Evolutionary conservation across 2,113 vertebrate species (phyloP), one percentile per base, ranked within the genome.

Genomic region (Aptenodytes forsteri): DNA sequence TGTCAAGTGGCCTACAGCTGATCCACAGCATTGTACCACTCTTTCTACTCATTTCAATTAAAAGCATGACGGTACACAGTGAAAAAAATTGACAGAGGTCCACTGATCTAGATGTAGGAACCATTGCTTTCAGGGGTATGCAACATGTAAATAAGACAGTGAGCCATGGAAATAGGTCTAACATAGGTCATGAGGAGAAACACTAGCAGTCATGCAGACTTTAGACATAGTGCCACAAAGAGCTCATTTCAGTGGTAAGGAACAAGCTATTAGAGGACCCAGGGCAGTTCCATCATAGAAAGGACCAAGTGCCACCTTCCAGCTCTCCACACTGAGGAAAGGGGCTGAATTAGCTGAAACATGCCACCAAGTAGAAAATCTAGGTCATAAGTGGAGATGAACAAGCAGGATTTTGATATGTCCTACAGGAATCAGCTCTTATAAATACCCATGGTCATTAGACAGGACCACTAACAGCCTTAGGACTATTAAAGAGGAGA

Each of bases 371-470:
- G 38, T 3, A 61, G 36, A 67, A 94, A 87, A 71, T 42, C 30
- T 27, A 72, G 49, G 27, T 47, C 34, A 22, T 29, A 69, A 44
- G 19, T 30, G 6, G 15, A 80, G 27, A 80, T 34, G 21, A 72
- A 10, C 34, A 72, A 72, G 40, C 6, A 86, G 19, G 34, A 93
- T 75, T 90, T 83, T 61, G 38, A 15, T 19, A n/a, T 13, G 3
- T 54, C 47, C 6, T 38, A 54, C 19, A 86, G 32, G n/a, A 89
- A 61, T 66, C 17, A 69, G 8, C 32, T 92, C 16, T 62, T 70
- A 65, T 12, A 52, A 64, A 42, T 36, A 50, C 25, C 30, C 15
- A 8, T 25, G 10, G 10, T 62, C 0, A 0, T 72, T 67, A 58
- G 72, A 62, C 32, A 87, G 44, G 11, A 79, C 8, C 10, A 64